A percentile compares a stretch with the other conserved stretches of the same genome.
Evolutionary conservation across 2,113 vertebrate species (phyloP).

Genomic region (Calidris pugnax): DNA sequence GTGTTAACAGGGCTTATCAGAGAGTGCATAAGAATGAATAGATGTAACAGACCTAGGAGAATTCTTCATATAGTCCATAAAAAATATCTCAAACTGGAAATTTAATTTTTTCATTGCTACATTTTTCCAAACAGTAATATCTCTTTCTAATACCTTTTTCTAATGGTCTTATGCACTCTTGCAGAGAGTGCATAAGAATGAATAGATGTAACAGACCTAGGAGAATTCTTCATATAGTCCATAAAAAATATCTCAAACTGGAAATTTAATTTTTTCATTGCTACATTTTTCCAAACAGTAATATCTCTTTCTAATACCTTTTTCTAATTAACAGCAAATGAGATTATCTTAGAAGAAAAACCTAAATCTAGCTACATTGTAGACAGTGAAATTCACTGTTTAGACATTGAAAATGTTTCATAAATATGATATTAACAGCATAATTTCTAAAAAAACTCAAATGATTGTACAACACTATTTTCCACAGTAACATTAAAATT

Average conservation of each 20-base stretch:
- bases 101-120: not conserved
- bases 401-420: not conserved
- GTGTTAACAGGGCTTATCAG: not conserved
- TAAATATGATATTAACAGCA: not conserved
- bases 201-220: not conserved
- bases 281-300: not conserved
- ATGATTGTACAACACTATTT: not conserved
- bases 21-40: not conserved
- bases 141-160: not conserved
- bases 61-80: not conserved
- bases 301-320: not conserved
- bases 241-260: not conserved
- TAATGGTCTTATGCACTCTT: too few relatives aligned
- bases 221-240: not conserved
- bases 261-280: not conserved
- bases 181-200: not conserved
- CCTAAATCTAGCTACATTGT: too few relatives aligned
- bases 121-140: not conserved
- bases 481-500: not conserved
- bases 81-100: not conserved
- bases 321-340: not conserved
- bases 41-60: not conserved
- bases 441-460: not conserved
- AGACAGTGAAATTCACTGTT: not conserved
- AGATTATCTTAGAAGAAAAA: not conserved